A percentile compares a stretch with the other conserved stretches of the same genome.
phyloP scores from a whole-genome alignment of 2,113 vertebrate genomes.

The Ancistrus triradiatus region DNA sequence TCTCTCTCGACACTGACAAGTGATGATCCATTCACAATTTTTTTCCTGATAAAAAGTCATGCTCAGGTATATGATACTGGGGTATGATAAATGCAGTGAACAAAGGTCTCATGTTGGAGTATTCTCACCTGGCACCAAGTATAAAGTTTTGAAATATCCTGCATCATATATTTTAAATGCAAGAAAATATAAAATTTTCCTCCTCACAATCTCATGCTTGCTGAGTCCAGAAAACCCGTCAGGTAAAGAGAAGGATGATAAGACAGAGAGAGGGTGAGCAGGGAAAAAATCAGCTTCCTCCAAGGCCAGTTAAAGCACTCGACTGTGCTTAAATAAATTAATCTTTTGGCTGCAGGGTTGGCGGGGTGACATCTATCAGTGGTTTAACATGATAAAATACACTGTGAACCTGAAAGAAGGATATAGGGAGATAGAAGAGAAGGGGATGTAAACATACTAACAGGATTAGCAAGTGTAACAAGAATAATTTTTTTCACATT shows the following conservation, averaged over 20 bases:
- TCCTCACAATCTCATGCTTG: not conserved
- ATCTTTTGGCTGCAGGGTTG: constrained; percentile 62
- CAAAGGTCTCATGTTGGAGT: not conserved
- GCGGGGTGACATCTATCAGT: constrained; percentile 54
- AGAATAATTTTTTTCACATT: too few species aligned
- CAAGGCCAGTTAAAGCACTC: constrained; percentile 63
- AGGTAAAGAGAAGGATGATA: constrained; percentile 2
- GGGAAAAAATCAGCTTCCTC: constrained; percentile 26
- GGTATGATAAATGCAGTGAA: too few species aligned
- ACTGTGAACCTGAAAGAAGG: constrained; percentile 36
- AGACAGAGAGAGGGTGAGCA: not conserved
- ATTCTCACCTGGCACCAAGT: not conserved
- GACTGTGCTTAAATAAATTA: constrained; percentile 65
- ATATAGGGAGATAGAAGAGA: constrained; percentile 25
- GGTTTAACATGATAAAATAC: constrained; percentile 62
- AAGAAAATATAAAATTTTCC: not conserved
- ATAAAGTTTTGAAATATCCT: not conserved
- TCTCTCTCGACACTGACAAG: too few species aligned
- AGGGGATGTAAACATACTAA: too few species aligned
- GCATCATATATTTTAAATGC: not conserved
- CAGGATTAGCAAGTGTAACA: too few species aligned
- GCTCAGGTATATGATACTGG: too few species aligned
- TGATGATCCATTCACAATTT: too few species aligned
- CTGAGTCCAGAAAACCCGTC: constrained; percentile 6
- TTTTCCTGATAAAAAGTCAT: too few species aligned